phyloP scores from a whole-genome alignment of 2,797 vertebrate genomes.

The Helostoma temminkii region DNA sequence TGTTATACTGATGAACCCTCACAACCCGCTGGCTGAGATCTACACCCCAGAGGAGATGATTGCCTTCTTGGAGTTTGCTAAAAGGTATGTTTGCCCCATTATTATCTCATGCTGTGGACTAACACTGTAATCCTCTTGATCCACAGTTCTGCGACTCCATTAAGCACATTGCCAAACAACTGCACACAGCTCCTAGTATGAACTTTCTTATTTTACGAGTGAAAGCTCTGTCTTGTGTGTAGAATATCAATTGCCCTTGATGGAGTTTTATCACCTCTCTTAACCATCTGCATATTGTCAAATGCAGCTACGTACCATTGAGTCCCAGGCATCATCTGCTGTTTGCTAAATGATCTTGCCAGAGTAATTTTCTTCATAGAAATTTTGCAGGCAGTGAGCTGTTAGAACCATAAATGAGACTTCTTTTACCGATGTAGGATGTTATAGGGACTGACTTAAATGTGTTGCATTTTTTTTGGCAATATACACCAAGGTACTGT shows the following conservation, averaged over 20 bases:
- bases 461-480: slow-evolving; percentile 35
- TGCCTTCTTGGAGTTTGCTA: slow-evolving; percentile 93
- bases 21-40: slow-evolving; percentile 95
- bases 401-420: slow-evolving; percentile 64
- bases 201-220: slow-evolving; percentile 42
- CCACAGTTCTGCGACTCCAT: slow-evolving; percentile 33
- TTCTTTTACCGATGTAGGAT: slow-evolving; percentile 39
- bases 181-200: slow-evolving; percentile 26
- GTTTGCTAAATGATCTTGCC: slow-evolving; percentile 64
- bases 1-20: slow-evolving; percentile 94
- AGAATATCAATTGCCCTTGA: slow-evolving; percentile 59
- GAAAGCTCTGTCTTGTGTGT: slow-evolving; percentile 41
- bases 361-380: slow-evolving; percentile 39
- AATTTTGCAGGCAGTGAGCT: slow-evolving; percentile 37
- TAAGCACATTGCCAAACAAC: slow-evolving; percentile 26
- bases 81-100: slow-evolving; percentile 85
- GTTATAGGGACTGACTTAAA: slow-evolving; percentile 23
- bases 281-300: slow-evolving; percentile 70
- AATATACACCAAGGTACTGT: slow-evolving; percentile 13
- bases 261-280: slow-evolving; percentile 58
- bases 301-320: slow-evolving; percentile 57
- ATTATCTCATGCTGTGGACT: slow-evolving; percentile 16
- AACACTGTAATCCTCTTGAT: slow-evolving; percentile 21
- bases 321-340: slow-evolving; percentile 52
- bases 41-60: slow-evolving; percentile 90